phyloP scores from a whole-genome alignment of 2,113 vertebrate species.

The Leptodactylus fuscus region DNA sequence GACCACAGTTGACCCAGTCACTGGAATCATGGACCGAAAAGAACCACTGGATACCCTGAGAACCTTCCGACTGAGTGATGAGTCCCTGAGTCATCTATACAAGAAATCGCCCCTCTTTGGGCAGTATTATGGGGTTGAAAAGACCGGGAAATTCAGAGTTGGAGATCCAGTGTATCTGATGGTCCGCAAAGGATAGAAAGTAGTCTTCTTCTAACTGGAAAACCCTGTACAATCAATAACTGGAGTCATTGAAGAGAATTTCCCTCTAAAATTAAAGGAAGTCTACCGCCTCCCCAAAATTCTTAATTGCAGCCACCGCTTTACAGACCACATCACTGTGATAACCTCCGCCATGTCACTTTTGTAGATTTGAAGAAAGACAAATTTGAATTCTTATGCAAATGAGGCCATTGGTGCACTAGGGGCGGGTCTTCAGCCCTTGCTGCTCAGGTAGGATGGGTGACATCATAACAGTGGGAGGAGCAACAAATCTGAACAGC shows the following conservation, averaged over 20 bases:
- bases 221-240: neutral
- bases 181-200: neutral
- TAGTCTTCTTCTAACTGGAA: neutral
- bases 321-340: too few species aligned
- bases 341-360: too few species aligned
- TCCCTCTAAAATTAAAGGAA: too few species aligned
- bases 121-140: slow-evolving; percentile 81
- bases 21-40: slow-evolving; percentile 83
- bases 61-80: slow-evolving; percentile 85
- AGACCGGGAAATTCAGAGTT: slow-evolving; percentile 78
- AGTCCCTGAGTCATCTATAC: slow-evolving; percentile 77
- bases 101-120: slow-evolving; percentile 84
- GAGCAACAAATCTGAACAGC: too few species aligned
- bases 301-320: too few species aligned
- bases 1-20: slow-evolving; percentile 91
- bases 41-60: slow-evolving; percentile 91
- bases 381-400: too few species aligned
- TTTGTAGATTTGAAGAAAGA: too few species aligned
- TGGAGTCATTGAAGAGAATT: neutral
- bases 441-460: too few species aligned
- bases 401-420: too few species aligned
- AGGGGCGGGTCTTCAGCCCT: too few species aligned
- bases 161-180: slow-evolving; percentile 87
- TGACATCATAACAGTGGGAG: too few species aligned
- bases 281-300: neutral